Percentiles rank a stretch among this genome's conserved stretches.
Evolutionary conservation across 2,888 invertebrate species (phyloP).

Genomic region (Coelinius sp.): DNA sequence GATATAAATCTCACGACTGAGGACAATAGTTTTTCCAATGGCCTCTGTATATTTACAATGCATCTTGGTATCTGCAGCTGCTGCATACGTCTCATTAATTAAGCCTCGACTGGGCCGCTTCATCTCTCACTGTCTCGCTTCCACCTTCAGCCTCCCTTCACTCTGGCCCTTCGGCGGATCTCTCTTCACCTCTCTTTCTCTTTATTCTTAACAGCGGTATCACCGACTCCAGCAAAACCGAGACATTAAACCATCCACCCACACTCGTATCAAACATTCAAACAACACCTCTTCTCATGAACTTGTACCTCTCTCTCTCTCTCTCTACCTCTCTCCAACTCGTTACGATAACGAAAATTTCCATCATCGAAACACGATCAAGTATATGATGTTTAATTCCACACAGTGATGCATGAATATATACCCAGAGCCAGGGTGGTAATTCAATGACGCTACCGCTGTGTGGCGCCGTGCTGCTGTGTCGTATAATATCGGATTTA

Average conservation of each 20-base stretch:
- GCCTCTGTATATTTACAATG: slow-evolving; percentile 62
- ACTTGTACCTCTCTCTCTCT: slow-evolving; percentile 28
- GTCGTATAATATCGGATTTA: slow-evolving; percentile 52
- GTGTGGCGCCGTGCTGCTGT: slow-evolving; percentile 28
- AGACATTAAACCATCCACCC: slow-evolving; percentile 31
- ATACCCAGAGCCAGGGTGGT: not conserved
- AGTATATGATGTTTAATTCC: slow-evolving; percentile 10
- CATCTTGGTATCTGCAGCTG: slow-evolving; percentile 67
- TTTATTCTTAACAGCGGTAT: not conserved
- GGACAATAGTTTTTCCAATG: slow-evolving; percentile 67
- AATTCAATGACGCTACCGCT: slow-evolving; percentile 26
- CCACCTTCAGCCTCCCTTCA: slow-evolving; percentile 34
- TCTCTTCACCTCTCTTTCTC: slow-evolving; percentile 30
- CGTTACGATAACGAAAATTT: not conserved
- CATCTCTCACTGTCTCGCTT: slow-evolving; percentile 40
- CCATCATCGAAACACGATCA: not conserved
- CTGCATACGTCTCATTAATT: slow-evolving; percentile 70
- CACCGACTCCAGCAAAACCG: not conserved
- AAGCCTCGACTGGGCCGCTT: slow-evolving; percentile 54
- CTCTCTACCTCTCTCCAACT: not conserved
- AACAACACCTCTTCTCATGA: slow-evolving; percentile 35
- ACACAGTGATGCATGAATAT: slow-evolving; percentile 11
- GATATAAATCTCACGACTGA: slow-evolving; percentile 63
- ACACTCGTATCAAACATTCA: slow-evolving; percentile 31
- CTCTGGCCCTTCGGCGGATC: slow-evolving; percentile 45